Conservation (phyloP, 2,797 vertebrate genomes). For the Crossoptilon crossoptilon region DNA sequence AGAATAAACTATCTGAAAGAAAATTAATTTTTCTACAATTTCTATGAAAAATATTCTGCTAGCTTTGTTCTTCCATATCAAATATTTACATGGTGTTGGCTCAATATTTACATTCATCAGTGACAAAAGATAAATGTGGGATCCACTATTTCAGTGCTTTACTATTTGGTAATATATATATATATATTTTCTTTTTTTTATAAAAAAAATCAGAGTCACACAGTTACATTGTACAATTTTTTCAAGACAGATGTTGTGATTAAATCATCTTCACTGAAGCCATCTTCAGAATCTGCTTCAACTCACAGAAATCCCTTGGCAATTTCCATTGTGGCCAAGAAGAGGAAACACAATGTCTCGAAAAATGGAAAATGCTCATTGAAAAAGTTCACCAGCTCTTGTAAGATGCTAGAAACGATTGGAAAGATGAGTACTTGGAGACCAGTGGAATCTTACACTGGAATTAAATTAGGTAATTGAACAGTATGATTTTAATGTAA, state of each 20-base stretch:
- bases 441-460: neutral
- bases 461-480: conserved; percentile 39
- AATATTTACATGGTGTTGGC: neutral
- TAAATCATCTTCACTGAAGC: neutral
- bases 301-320: conserved; percentile 29
- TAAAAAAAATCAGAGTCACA: neutral
- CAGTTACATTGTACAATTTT: neutral
- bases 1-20: neutral
- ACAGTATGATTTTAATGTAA: conserved; percentile 8
- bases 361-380: conserved; percentile 47
- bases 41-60: neutral
- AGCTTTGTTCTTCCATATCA: neutral
- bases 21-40: neutral
- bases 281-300: neutral
- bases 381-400: conserved; percentile 36
- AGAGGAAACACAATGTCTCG: conserved; percentile 37
- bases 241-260: neutral
- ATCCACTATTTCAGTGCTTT: neutral
- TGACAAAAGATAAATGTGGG: neutral
- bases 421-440: neutral
- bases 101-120: neutral
- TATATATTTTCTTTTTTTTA: neutral
- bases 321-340: conserved; percentile 30
- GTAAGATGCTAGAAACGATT: neutral
- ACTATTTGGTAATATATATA: neutral